Evolutionary conservation across 2,888 invertebrate species (phyloP), one percentile per base, ranked within the genome.

Genomic region (Conops quadrifasciatus): DNA sequence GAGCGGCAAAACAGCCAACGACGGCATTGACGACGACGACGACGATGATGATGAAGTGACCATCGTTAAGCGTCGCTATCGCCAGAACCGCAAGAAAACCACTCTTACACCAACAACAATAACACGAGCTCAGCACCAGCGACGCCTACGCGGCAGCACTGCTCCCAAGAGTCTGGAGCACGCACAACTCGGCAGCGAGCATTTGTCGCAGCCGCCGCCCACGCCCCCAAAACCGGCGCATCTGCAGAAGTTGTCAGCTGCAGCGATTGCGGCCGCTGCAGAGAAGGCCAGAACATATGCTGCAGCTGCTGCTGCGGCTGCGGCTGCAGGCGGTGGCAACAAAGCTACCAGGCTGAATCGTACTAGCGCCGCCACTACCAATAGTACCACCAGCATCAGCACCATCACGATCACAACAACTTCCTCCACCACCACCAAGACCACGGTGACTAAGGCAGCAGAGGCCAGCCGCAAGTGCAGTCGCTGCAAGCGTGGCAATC

Each of bases 401-500:
- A 60, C 64, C n/a, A 60, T 36, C 36, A 36, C 36, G 36, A 36
- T 36, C 36, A 36, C 36, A 4, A 7, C 36, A 36, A 36, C 36
- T 21, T 77, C 80, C n/a, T 15, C 2, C 36, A 9, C 36, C 36
- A 21, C 73, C 11, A 43, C 71, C 2, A 36, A 43, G 58, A 60
- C 64, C n/a, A 9, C 36, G 9, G 36, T 36, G 36, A 62, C 68
- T 45, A 59, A 49, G 16, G 51, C 67, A 16, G 67, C 73, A 47
- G 72, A 72, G 64, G 75, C 75, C 43, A 68, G 73, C 56, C 75
- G 78, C 30, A 82, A 82, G 45, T 84, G 85, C 75, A 82, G 83
- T 56, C 84, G 85, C 53, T 84, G 84, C 75, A 84, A 83, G 78
- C 82, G 82, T 16, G 84, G 84, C 73, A 82, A 85, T 65, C 83